Evolutionary conservation across 2,113 vertebrate species (phyloP).

Genomic region (Sebastes schlegelii): DNA sequence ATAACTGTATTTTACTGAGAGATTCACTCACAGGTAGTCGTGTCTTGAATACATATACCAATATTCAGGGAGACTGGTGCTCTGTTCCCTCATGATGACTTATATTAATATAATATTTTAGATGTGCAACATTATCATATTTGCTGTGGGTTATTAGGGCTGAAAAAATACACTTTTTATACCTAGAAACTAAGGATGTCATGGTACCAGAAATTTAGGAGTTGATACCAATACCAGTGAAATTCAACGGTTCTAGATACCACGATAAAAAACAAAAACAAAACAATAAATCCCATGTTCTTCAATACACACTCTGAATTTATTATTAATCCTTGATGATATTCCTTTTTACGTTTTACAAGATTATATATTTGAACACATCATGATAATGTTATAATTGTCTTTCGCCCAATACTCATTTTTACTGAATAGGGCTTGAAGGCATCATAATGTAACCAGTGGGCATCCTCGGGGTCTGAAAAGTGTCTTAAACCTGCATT

Average conservation of each 20-base stretch:
- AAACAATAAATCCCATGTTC: too few relatives aligned
- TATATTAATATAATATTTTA: neutral
- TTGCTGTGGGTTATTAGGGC: neutral
- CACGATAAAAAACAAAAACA: neutral
- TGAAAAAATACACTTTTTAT: neutral
- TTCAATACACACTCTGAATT: neutral
- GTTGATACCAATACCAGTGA: too few relatives aligned
- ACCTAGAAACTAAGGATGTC: neutral
- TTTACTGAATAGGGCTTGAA: neutral
- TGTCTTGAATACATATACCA: neutral
- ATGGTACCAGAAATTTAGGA: too few relatives aligned
- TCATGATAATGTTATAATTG: neutral
- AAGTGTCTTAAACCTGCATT: too few relatives aligned
- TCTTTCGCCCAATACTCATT: neutral
- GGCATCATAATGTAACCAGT: neutral
- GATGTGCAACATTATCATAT: neutral
- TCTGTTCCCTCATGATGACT: neutral
- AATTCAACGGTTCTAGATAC: too few relatives aligned
- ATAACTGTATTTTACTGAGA: conserved; percentile 26
- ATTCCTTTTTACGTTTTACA: neutral
- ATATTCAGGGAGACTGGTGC: neutral
- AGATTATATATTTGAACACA: neutral
- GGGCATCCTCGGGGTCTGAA: too few relatives aligned
- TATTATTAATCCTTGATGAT: neutral
- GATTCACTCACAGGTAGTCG: conserved; percentile 2